These are phyloP conservation scores for Heliangelus exortis DNA, from an alignment of 2,797 vertebrate genomes.

Conservation along the genomic window DNA sequence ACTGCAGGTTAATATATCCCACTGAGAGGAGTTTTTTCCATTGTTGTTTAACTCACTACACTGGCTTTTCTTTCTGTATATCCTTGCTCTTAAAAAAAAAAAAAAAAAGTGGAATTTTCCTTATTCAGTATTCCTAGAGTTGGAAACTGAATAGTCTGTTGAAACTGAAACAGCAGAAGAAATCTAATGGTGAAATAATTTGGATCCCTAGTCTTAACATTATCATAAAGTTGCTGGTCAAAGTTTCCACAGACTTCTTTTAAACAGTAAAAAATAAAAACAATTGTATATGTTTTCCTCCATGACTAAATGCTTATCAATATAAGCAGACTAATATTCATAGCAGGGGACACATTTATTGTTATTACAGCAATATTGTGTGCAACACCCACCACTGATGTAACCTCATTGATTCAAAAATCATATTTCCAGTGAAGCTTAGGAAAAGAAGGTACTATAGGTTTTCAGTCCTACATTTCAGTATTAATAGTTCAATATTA, in stretches of 20 bases:
- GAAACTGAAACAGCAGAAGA: not conserved
- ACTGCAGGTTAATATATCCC: not conserved
- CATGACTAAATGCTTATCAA: not conserved
- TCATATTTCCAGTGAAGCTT: not conserved
- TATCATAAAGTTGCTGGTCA: not conserved
- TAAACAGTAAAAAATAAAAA: conserved; percentile 7
- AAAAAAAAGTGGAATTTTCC: not conserved
- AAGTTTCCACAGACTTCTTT: not conserved
- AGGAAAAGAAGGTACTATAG: not conserved
- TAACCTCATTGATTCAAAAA: not conserved
- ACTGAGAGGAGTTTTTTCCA: not conserved
- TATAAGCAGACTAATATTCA: not conserved
- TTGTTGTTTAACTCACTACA: not conserved
- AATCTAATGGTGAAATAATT: not conserved
- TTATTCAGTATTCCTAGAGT: not conserved
- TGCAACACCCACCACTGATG: not conserved
- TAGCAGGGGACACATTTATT: not conserved
- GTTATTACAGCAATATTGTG: not conserved
- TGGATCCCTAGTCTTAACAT: not conserved
- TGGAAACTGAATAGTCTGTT: not conserved
- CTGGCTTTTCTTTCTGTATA: not conserved
- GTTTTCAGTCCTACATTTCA: not conserved
- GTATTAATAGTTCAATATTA: too few species aligned
- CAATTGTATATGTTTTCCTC: not conserved
- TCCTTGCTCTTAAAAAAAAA: not conserved